Conservation (phyloP, 2,888 invertebrate genomes). For the Emmelina monodactyla region DNA sequence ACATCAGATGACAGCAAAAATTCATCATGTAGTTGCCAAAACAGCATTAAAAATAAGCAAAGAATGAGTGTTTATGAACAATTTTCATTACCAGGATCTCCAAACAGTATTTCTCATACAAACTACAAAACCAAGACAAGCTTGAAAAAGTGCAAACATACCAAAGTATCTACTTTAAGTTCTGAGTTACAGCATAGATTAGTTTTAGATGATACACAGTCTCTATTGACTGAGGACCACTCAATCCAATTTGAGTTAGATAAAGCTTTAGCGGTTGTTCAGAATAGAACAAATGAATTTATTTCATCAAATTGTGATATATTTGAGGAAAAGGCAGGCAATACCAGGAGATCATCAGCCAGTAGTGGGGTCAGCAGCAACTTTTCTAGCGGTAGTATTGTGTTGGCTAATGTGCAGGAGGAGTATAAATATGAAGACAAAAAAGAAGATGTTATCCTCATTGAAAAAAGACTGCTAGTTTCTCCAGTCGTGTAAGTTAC, state of each 20-base stretch:
- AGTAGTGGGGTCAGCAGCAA: slow-evolving; percentile 55
- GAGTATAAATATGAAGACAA: slow-evolving; percentile 79
- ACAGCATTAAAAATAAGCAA: slow-evolving; percentile 17
- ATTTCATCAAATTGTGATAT: slow-evolving; percentile 27
- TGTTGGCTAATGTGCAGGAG: slow-evolving; percentile 70
- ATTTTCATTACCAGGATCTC: slow-evolving; percentile 52
- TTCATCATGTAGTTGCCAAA: slow-evolving; percentile 9
- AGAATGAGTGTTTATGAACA: slow-evolving; percentile 44
- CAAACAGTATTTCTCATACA: slow-evolving; percentile 38
- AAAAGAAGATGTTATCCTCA: slow-evolving; percentile 73
- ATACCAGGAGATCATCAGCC: slow-evolving; percentile 51
- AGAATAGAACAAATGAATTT: slow-evolving; percentile 51
- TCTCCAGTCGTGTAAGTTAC: slow-evolving; percentile 60
- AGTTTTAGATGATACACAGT: slow-evolving; percentile 14
- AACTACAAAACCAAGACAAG: slow-evolving; percentile 46
- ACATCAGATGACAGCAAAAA: slow-evolving; percentile 24
- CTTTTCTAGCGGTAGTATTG: slow-evolving; percentile 44
- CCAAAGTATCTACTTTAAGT: slow-evolving; percentile 8
- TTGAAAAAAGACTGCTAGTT: slow-evolving; percentile 69
- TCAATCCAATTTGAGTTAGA: slow-evolving; percentile 28
- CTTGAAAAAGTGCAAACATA: slow-evolving; percentile 27
- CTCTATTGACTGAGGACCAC: slow-evolving; percentile 25
- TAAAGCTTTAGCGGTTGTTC: slow-evolving; percentile 38
- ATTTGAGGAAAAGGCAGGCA: slow-evolving; percentile 24
- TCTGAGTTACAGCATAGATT: slow-evolving; percentile 15